A percentile compares a stretch with the other conserved stretches of the same genome.
Conservation (phyloP, 2,797 vertebrate species). For the Gallinago stenura region DNA sequence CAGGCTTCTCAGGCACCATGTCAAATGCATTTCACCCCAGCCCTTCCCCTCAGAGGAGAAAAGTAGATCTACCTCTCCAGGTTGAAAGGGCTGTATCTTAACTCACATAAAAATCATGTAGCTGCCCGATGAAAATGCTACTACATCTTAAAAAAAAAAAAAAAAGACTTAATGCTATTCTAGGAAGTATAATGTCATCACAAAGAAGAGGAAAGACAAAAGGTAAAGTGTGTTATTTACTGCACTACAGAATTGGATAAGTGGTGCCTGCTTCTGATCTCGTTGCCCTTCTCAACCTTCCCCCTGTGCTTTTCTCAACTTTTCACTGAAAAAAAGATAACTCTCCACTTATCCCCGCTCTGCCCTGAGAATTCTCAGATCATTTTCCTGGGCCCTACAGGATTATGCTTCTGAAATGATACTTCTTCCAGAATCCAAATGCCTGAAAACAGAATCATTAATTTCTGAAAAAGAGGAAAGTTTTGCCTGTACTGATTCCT, state of each 20-base stretch:
- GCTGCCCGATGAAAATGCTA: neutral
- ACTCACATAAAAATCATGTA: neutral
- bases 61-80: neutral
- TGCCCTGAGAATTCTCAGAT: neutral
- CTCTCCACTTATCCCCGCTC: neutral
- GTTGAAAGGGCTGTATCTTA: neutral
- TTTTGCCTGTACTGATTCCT: neutral
- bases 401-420: neutral
- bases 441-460: neutral
- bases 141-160: neutral
- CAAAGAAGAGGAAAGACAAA: conserved; percentile 8
- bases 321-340: neutral
- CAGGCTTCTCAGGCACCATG: neutral
- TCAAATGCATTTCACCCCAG: neutral
- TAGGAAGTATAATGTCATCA: neutral
- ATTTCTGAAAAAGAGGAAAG: neutral
- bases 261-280: neutral
- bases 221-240: neutral
- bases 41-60: neutral
- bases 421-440: conserved; percentile 3
- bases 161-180: neutral
- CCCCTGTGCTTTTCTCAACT: neutral
- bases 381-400: neutral
- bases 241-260: neutral
- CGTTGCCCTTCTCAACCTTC: neutral